Base-by-base conservation (phyloP, 2,797 vertebrate species). In the Oreochromis mossambicus region DNA sequence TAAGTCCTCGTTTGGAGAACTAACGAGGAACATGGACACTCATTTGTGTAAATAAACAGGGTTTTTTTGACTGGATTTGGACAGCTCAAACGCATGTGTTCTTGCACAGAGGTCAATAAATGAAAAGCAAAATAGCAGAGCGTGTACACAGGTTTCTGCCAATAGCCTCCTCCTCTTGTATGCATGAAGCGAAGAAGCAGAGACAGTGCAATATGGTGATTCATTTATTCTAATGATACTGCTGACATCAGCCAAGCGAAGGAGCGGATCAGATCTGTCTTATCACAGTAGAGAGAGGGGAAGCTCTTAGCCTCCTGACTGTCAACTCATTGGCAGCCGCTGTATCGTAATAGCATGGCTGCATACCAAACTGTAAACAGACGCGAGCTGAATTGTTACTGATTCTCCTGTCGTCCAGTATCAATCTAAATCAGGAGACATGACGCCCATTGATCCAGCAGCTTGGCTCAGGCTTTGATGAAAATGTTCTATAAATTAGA, bases 11-110 rank as follows among this genome's bases (percentile, higher is more conserved):
- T 96, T 96, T 95, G 90, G 90, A 90, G 84, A 85, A 75, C 82
- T 96, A 96, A 96, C 87, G 92, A 95, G 95, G 85, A 95, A 96
- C 95, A 95, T 15, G 90, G 94, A 95, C 89, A 91, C 91, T 96
- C 93, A 92, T 95, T 95, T 96, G 92, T 94, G 92, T 93, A 94
- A 94, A 96, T 95, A 96, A 95, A 95, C 92, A 86, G 82, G 77
- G 55, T 52, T 90, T 90, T 79, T 86, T 66, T 77, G 24, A 85
- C 79, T 86, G 76, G 68, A 85, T 89, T 89, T 89, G 80, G 87
- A 87, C 52, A 73, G 63, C 84, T 84, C 14, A 52, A 77, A 86
- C 51, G 55, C 26, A 48, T 58, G 92, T 90, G 84, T 89, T 88
- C 76, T 86, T 87, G 68, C 43, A 6, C 83, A 89, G 90, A 94